These are phyloP conservation scores for Theristicus caerulescens DNA, from an alignment of 2,113 vertebrate species.

Conservation along the genomic window DNA sequence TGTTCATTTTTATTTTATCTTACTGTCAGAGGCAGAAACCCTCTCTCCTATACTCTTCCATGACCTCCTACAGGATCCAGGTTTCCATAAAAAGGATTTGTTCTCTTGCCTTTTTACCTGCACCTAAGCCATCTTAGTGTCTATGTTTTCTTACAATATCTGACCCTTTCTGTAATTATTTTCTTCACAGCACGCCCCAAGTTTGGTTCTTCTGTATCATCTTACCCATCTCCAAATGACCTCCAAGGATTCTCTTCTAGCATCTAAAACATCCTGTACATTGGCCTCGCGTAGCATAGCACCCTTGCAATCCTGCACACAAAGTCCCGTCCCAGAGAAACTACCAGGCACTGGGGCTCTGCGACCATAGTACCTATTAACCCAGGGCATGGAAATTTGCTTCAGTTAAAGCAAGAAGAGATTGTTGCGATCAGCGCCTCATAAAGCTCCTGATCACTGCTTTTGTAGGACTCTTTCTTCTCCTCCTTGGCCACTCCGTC, in stretches of 20 bases:
- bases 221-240: not conserved
- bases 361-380: not conserved
- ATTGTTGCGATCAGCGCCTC: not conserved
- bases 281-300: not conserved
- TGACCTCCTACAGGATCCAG: not conserved
- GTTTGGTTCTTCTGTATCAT: not conserved
- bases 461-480: not conserved
- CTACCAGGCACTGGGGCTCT: not conserved
- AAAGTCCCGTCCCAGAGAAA: not conserved
- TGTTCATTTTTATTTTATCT: not conserved
- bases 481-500: not conserved
- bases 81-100: not conserved
- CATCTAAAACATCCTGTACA: not conserved
- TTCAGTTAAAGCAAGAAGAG: not conserved
- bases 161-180: not conserved
- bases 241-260: not conserved
- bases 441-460: not conserved
- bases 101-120: not conserved
- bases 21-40: not conserved
- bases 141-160: not conserved
- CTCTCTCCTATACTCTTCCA: not conserved
- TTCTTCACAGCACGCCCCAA: not conserved
- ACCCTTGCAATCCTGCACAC: not conserved
- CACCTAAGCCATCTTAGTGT: not conserved
- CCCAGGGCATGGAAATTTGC: not conserved